These are phyloP conservation scores for Ginglymostoma cirratum DNA, from an alignment of 2,113 vertebrate species.

Conservation along the genomic window DNA sequence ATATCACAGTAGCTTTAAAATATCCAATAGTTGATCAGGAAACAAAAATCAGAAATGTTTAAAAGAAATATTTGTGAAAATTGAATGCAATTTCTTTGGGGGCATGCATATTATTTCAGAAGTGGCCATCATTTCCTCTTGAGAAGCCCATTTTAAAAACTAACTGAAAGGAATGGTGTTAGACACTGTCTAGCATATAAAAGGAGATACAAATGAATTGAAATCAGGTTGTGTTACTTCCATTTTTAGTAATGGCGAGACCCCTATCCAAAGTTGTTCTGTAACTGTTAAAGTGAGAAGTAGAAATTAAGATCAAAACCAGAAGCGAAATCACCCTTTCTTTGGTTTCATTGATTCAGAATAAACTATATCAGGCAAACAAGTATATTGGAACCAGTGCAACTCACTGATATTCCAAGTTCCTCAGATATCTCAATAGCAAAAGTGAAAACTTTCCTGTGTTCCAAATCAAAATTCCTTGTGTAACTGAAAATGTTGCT, in stretches of 20 bases:
- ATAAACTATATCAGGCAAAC: not conserved
- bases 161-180: not conserved
- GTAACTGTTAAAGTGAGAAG: no score
- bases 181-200: not conserved
- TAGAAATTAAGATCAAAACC: not conserved
- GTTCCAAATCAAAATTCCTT: conserved; percentile 13
- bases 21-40: not conserved
- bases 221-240: not conserved
- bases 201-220: not conserved
- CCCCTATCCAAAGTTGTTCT: not conserved
- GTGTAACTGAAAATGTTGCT: not conserved
- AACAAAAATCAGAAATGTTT: not conserved
- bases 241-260: not conserved
- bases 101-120: not conserved
- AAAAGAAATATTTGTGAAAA: not conserved
- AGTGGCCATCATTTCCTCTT: not conserved
- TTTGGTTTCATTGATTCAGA: not conserved
- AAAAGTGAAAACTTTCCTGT: not conserved
- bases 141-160: not conserved
- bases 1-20: not conserved
- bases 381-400: not conserved
- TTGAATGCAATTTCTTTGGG: not conserved
- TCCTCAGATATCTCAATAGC: not conserved
- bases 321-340: not conserved
- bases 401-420: not conserved